phyloP scores from a whole-genome alignment of 2,113 vertebrate species.

The Opisthocomus hoazin region DNA sequence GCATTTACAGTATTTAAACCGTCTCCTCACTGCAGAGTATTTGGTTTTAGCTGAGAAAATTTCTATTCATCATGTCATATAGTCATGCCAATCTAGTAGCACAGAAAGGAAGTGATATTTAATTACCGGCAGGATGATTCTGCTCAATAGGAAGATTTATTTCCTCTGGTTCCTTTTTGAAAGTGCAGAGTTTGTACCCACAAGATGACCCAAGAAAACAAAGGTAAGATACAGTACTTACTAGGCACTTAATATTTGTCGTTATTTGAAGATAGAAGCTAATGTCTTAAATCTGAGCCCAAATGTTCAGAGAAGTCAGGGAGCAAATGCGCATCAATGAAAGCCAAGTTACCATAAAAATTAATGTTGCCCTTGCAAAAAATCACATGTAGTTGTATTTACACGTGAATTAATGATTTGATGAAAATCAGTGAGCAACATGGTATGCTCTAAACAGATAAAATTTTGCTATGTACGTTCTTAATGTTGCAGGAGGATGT shows the following conservation, averaged over 20 bases:
- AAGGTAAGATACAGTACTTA: background rate
- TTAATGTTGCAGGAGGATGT: background rate
- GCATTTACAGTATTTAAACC: background rate
- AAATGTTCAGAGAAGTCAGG: background rate
- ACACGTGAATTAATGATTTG: background rate
- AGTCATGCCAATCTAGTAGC: background rate
- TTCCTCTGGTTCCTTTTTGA: background rate
- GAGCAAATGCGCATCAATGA: background rate
- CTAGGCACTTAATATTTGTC: background rate
- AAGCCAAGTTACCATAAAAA: background rate
- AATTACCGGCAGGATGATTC: background rate
- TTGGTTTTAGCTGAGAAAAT: background rate
- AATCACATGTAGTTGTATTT: background rate
- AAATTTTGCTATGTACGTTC: background rate
- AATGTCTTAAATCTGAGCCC: background rate
- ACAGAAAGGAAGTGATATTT: background rate
- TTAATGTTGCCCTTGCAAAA: background rate
- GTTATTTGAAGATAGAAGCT: background rate
- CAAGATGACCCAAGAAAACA: background rate
- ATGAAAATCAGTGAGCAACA: background rate
- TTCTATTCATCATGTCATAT: background rate
- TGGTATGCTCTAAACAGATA: background rate
- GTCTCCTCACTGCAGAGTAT: background rate
- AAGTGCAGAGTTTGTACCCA: background rate
- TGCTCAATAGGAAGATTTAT: background rate